A percentile compares a stretch with the other conserved stretches of the same genome.
phyloP scores from a whole-genome alignment of 1,140 invertebrate genomes.

The Whitmania pigra region DNA sequence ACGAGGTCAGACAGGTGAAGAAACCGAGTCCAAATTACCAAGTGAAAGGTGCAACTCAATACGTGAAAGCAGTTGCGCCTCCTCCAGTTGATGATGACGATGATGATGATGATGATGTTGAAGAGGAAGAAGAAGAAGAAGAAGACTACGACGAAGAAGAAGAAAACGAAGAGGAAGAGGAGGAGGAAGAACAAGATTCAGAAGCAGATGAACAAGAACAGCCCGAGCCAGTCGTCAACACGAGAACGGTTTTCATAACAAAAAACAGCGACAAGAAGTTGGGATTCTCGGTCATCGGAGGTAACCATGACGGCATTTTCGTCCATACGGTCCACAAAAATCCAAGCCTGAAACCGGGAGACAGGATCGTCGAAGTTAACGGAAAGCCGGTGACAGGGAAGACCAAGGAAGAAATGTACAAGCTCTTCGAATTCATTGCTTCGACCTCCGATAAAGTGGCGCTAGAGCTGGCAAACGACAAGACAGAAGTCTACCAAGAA shows the following conservation, averaged over 20 bases:
- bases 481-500: constrained; percentile 11
- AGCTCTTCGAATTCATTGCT: background rate
- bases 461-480: background rate
- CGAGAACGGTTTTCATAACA: background rate
- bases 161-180: background rate
- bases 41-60: background rate
- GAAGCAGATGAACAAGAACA: background rate
- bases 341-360: constrained; percentile 15
- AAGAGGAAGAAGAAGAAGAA: background rate
- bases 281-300: constrained; percentile 20
- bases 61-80: background rate
- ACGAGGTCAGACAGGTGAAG: background rate
- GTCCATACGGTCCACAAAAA: constrained; percentile 18
- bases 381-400: background rate
- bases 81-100: background rate
- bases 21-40: background rate
- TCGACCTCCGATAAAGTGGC: constrained; percentile 14
- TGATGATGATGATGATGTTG: background rate
- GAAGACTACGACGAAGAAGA: background rate
- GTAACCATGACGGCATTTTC: constrained; percentile 22
- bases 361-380: constrained; percentile 22
- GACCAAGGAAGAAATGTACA: constrained; percentile 22
- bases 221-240: constrained; percentile 7
- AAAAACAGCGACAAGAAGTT: constrained; percentile 20
- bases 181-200: background rate